Evolutionary conservation across 2,797 vertebrate genomes (phyloP).

Genomic region (Crax fasciolata): DNA sequence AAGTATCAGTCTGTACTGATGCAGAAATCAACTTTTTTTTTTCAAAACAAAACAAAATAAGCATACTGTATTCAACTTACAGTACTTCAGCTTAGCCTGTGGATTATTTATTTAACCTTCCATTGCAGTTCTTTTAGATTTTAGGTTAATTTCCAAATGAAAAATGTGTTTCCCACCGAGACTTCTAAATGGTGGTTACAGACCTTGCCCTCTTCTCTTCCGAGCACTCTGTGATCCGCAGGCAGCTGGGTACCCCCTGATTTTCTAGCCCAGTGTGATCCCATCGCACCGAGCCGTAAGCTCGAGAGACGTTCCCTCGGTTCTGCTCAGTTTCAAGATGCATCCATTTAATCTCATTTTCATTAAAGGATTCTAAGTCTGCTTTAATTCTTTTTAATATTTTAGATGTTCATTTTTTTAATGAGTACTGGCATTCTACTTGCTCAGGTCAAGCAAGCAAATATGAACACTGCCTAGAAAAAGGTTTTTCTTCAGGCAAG

Average conservation of each 20-base stretch:
- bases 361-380: constrained; percentile 38
- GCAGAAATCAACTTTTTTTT: background rate
- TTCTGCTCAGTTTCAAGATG: background rate
- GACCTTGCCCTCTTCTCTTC: background rate
- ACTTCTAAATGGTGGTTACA: background rate
- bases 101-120: constrained; percentile 27
- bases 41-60: background rate
- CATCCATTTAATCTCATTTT: constrained; percentile 41
- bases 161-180: background rate
- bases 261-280: background rate
- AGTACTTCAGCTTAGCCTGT: background rate
- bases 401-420: constrained; percentile 6
- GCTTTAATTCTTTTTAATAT: constrained; percentile 52
- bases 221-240: background rate
- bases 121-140: background rate
- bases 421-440: constrained; percentile 1
- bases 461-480: background rate
- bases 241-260: background rate
- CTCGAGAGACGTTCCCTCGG: constrained; percentile 14
- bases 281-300: background rate
- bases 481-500: constrained; percentile 11
- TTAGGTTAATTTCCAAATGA: constrained; percentile 31
- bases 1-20: background rate
- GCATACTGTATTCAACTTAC: accelerated
- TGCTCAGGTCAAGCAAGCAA: background rate